A percentile compares a stretch with the other conserved stretches of the same genome.
Evolutionary conservation across 2,797 vertebrate species (phyloP).

Genomic region (Acipenser oxyrinchus): DNA sequence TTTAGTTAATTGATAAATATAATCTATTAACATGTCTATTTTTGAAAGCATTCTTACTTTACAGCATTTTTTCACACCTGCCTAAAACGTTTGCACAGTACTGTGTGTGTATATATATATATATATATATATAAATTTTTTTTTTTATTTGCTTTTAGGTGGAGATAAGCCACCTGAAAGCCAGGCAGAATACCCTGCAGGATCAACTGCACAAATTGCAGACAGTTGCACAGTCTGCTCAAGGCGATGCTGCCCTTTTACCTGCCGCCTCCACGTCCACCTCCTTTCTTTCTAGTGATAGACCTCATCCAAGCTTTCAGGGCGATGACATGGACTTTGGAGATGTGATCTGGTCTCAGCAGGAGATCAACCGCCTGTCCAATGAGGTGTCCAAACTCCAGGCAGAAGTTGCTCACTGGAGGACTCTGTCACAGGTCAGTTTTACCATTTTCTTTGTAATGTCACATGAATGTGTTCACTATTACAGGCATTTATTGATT

Average conservation of each 20-base stretch:
- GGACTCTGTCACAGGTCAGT: conserved; percentile 74
- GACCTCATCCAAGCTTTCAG: conserved; percentile 65
- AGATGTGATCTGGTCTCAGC: conserved; percentile 88
- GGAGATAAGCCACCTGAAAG: conserved; percentile 91
- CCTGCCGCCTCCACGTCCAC: conserved; percentile 50
- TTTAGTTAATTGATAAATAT: too few relatives aligned
- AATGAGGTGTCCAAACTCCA: conserved; percentile 78
- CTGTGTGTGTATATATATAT: too few relatives aligned
- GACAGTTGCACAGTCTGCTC: conserved; percentile 52
- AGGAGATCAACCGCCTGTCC: conserved; percentile 91
- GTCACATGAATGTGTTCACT: background rate
- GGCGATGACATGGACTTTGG: conserved; percentile 86
- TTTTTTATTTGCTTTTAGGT: conserved; percentile 58
- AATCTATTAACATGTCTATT: too few relatives aligned
- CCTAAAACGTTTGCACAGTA: too few relatives aligned
- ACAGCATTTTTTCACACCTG: too few relatives aligned
- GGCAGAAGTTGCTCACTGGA: conserved; percentile 83
- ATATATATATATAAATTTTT: too few relatives aligned
- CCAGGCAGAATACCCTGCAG: conserved; percentile 77
- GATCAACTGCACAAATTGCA: conserved; percentile 82
- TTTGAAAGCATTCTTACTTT: too few relatives aligned
- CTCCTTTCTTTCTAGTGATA: conserved; percentile 51
- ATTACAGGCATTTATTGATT: too few relatives aligned
- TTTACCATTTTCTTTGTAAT: background rate
- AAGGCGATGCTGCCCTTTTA: conserved; percentile 38